These are phyloP conservation scores for Stenodera caucasica DNA, from an alignment of 2,888 invertebrate genomes.

Conservation along the genomic window DNA sequence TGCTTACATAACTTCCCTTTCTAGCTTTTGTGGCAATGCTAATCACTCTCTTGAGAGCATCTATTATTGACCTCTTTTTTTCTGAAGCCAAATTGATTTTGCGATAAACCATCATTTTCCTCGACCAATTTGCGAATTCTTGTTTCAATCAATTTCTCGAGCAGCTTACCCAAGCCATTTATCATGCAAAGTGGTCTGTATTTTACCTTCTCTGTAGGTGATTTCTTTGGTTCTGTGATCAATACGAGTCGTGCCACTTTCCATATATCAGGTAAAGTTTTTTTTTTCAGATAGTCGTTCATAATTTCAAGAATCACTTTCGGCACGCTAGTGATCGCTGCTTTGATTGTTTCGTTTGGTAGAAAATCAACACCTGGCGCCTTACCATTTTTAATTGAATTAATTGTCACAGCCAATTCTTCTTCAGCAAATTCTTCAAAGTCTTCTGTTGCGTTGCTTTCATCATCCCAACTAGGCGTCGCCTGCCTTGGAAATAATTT, in stretches of 20 bases:
- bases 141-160: background rate
- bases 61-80: constrained; percentile 2
- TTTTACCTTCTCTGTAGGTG: background rate
- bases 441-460: too few relatives aligned
- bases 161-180: background rate
- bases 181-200: constrained; percentile 6
- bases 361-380: too few relatives aligned
- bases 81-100: constrained; percentile 11
- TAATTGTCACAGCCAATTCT: too few relatives aligned
- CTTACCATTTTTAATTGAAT: too few relatives aligned
- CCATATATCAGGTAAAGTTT: constrained; percentile 8
- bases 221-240: background rate
- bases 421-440: too few relatives aligned
- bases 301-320: background rate
- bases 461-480: too few relatives aligned
- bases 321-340: too few relatives aligned
- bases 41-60: constrained; percentile 7
- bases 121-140: background rate
- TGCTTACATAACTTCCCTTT: background rate
- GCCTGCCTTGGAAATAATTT: too few relatives aligned
- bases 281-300: background rate
- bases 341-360: too few relatives aligned
- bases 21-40: background rate
- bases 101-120: background rate
- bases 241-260: constrained; percentile 3